phyloP scores from a whole-genome alignment of 1,140 invertebrate species.

The Meloidogyne chitwoodi region DNA sequence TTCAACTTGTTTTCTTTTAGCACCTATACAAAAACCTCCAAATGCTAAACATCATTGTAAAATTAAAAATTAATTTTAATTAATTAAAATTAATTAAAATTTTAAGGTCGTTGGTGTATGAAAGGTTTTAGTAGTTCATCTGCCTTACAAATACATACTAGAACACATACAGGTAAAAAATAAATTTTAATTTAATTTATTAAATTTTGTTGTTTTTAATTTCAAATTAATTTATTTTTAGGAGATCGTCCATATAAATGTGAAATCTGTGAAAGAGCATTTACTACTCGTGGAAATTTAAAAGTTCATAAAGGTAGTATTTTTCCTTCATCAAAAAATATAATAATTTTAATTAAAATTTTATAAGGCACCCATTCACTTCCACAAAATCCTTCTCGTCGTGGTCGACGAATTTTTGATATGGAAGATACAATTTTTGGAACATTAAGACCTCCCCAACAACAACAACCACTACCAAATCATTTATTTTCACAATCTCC shows the following conservation, averaged over 20 bases:
- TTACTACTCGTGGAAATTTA: slow-evolving; percentile 94
- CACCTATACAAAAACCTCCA: slow-evolving; percentile 48
- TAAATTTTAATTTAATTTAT: neutral
- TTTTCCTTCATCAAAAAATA: neutral
- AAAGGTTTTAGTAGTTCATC: slow-evolving; percentile 95
- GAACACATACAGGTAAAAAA: slow-evolving; percentile 85
- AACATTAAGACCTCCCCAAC: neutral
- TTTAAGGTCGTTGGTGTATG: slow-evolving; percentile 90
- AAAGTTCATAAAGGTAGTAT: slow-evolving; percentile 70
- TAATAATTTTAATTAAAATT: neutral
- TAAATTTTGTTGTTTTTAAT: neutral
- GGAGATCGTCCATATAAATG: slow-evolving; percentile 93
- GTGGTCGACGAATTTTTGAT: slow-evolving; percentile 55
- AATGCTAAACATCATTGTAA: slow-evolving; percentile 26
- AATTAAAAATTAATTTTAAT: slow-evolving; percentile 9
- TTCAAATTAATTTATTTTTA: slow-evolving; percentile 12
- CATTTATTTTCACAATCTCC: neutral
- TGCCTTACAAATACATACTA: slow-evolving; percentile 91
- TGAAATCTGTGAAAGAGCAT: slow-evolving; percentile 83
- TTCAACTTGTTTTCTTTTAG: neutral
- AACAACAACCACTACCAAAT: neutral
- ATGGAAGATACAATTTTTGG: slow-evolving; percentile 21
- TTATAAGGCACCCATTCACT: slow-evolving; percentile 35
- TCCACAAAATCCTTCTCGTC: slow-evolving; percentile 48
- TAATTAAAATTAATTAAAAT: slow-evolving; percentile 68